Evolutionary conservation across 1,140 invertebrate genomes (phyloP).

Genomic region (Cotesia typhae): DNA sequence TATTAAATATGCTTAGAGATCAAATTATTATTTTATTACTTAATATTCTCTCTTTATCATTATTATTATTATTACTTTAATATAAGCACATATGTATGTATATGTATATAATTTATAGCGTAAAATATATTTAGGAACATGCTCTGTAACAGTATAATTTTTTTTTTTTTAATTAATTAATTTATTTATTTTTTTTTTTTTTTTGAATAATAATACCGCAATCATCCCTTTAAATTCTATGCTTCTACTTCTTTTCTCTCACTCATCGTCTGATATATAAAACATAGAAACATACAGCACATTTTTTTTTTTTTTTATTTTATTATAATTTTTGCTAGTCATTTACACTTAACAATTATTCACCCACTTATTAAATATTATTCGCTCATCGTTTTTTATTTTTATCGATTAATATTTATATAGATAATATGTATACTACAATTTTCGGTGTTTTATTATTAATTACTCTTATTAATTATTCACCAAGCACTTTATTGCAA

Average conservation of each 20-base stretch:
- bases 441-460: slow-evolving; percentile 34
- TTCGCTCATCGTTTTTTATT: slow-evolving; percentile 31
- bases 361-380: slow-evolving; percentile 11
- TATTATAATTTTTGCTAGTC: slow-evolving; percentile 11
- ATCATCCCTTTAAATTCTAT: neutral
- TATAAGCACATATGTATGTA: too few relatives aligned
- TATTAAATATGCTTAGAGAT: too few relatives aligned
- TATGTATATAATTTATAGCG: neutral
- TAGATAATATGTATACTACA: neutral
- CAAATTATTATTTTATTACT: too few relatives aligned
- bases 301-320: slow-evolving; percentile 38
- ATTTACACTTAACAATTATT: slow-evolving; percentile 3
- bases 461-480: slow-evolving; percentile 29
- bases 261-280: slow-evolving; percentile 49
- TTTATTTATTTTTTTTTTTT: neutral
- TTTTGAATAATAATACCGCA: neutral
- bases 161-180: too few relatives aligned
- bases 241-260: slow-evolving; percentile 3
- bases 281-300: slow-evolving; percentile 61
- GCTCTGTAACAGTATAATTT: neutral
- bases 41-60: too few relatives aligned
- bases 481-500: slow-evolving; percentile 48
- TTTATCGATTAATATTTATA: slow-evolving; percentile 15
- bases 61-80: too few relatives aligned
- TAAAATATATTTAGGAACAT: slow-evolving; percentile 7